Evolutionary conservation across 2,113 vertebrate species (phyloP).

Genomic region (Tragelaphus imberbis): DNA sequence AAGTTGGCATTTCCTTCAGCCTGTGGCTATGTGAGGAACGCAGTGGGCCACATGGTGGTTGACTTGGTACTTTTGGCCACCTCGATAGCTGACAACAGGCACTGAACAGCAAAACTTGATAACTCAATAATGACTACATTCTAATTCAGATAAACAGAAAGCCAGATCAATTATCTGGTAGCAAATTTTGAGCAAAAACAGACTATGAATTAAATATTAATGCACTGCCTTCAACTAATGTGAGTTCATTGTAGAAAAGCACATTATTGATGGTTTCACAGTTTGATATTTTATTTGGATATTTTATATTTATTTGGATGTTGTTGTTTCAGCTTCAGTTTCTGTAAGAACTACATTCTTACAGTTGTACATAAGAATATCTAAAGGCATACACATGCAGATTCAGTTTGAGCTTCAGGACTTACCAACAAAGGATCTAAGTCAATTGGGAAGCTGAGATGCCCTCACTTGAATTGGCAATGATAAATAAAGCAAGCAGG

Average conservation of each 20-base stretch:
- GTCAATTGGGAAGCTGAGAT: neutral
- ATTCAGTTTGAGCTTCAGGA: neutral
- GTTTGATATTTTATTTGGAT: neutral
- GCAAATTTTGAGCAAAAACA: neutral
- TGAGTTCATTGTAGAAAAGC: neutral
- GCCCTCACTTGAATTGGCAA: neutral
- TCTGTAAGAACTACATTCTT: neutral
- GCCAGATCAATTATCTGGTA: neutral
- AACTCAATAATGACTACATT: constrained; percentile 1
- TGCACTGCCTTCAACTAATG: neutral
- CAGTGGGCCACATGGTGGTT: neutral
- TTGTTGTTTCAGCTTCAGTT: neutral
- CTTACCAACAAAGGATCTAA: neutral
- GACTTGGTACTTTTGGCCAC: neutral
- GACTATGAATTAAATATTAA: neutral
- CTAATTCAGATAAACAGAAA: neutral
- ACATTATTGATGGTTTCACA: neutral
- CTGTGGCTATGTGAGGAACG: neutral
- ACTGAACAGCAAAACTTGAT: neutral
- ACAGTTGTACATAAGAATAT: neutral
- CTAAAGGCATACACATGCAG: neutral
- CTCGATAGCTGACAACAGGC: neutral
- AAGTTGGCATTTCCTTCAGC: constrained; percentile 8
- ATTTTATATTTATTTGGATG: neutral
- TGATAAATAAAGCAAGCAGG: neutral